A percentile compares a stretch with the other conserved stretches of the same genome.
Conservation (phyloP, 2,888 invertebrate genomes). For the Aleiodes alternator region DNA sequence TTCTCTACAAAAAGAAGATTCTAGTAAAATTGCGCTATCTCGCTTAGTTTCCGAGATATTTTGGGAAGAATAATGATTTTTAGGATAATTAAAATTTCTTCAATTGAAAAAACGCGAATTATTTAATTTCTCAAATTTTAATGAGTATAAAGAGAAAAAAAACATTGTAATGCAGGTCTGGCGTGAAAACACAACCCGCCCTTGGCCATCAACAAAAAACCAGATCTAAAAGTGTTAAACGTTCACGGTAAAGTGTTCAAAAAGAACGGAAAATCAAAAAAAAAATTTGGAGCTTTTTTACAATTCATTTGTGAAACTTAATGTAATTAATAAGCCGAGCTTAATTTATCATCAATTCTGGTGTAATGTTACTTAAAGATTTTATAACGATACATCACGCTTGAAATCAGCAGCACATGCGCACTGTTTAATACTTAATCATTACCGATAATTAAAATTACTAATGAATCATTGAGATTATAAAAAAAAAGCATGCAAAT, state of each 20-base stretch:
- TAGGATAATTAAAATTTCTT: not conserved
- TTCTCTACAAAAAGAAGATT: no score
- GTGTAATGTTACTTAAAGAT: no score
- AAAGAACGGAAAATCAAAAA: conserved; percentile 22
- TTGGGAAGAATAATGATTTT: not conserved
- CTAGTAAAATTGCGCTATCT: no score
- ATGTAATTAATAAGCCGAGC: not conserved
- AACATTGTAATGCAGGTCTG: conserved; percentile 58
- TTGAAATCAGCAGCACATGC: not conserved
- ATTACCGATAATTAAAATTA: conserved; percentile 7
- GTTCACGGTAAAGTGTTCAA: conserved; percentile 61
- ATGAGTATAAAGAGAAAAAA: conserved; percentile 1
- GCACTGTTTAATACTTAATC: conserved; percentile 32
- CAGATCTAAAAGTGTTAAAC: conserved; percentile 61
- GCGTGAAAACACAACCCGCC: conserved; percentile 58
- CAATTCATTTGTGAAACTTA: conserved; percentile 30
- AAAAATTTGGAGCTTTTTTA: conserved; percentile 49
- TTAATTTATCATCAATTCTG: not conserved
- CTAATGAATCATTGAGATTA: not conserved
- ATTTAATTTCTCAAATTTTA: not conserved
- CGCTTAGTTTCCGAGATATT: no score
- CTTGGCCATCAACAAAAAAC: conserved; percentile 59
- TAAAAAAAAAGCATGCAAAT: no score
- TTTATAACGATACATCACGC: no score
- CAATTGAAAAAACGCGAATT: not conserved